These are phyloP conservation scores for Holocentrus rufus DNA, from an alignment of 2,797 vertebrate genomes.

Conservation along the genomic window DNA sequence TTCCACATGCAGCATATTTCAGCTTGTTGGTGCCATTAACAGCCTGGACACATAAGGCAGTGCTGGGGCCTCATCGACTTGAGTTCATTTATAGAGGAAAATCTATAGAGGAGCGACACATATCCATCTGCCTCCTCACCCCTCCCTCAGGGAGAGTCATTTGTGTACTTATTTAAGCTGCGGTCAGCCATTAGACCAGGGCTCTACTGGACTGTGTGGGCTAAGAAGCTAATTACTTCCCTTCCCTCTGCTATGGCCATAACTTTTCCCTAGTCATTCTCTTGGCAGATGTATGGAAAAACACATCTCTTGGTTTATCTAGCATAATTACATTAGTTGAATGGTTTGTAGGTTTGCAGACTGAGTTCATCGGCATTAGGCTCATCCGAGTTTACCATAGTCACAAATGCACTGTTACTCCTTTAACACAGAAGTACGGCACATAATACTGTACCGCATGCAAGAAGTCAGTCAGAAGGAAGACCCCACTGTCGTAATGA, in stretches of 20 bases:
- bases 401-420: conserved; percentile 36
- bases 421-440: conserved; percentile 37
- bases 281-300: conserved; percentile 43
- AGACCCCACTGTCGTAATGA: conserved; percentile 65
- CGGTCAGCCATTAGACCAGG: conserved; percentile 71
- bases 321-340: conserved; percentile 42
- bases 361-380: conserved; percentile 52
- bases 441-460: conserved; percentile 20
- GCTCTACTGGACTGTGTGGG: conserved; percentile 64
- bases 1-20: conserved; percentile 73
- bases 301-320: conserved; percentile 42
- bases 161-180: conserved; percentile 81
- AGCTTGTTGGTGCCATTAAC: conserved; percentile 80
- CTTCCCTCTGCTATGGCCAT: conserved; percentile 48
- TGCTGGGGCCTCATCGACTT: conserved; percentile 76
- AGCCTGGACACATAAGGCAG: conserved; percentile 71
- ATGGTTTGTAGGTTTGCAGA: conserved; percentile 22
- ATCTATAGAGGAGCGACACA: conserved; percentile 81
- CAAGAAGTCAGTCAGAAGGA: conserved; percentile 48
- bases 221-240: conserved; percentile 72
- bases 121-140: conserved; percentile 77
- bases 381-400: conserved; percentile 36
- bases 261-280: conserved; percentile 63
- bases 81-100: conserved; percentile 82
- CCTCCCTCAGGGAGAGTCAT: conserved; percentile 70